These are phyloP conservation scores for Pollenia griseotomentosa DNA, from an alignment of 2,888 invertebrate species.

Conservation along the genomic window DNA sequence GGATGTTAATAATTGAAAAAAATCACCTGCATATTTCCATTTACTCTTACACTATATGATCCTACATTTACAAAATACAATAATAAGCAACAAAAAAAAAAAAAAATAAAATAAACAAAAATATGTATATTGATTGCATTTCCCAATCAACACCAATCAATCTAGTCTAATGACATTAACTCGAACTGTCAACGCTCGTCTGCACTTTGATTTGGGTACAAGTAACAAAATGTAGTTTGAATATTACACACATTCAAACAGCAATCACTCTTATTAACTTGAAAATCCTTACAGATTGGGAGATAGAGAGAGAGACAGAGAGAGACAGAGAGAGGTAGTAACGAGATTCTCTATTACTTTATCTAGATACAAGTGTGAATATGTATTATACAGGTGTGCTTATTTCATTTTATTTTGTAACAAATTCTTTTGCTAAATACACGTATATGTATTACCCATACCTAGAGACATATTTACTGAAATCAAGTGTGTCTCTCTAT, in stretches of 20 bases:
- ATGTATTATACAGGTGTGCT: slow-evolving; percentile 17
- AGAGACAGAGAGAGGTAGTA: no score
- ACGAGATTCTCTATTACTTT: not conserved
- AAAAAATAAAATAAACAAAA: slow-evolving; percentile 22
- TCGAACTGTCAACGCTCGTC: slow-evolving; percentile 75
- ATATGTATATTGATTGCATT: slow-evolving; percentile 77
- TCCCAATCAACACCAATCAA: slow-evolving; percentile 82
- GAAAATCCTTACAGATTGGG: no score
- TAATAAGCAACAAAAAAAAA: slow-evolving; percentile 8
- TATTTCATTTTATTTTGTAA: slow-evolving; percentile 19
- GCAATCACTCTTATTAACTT: no score
- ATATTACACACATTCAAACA: not conserved
- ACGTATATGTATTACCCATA: slow-evolving; percentile 1
- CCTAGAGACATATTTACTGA: not conserved
- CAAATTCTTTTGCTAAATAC: not conserved
- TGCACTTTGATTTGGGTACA: slow-evolving; percentile 74
- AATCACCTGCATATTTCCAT: no score
- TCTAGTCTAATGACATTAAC: slow-evolving; percentile 82
- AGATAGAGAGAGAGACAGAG: no score
- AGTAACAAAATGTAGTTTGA: slow-evolving; percentile 65
- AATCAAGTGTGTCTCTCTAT: not conserved
- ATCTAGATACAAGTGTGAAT: not conserved
- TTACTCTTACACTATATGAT: no score
- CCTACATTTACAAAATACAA: no score
- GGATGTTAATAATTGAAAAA: no score